Evolutionary conservation across 2,113 vertebrate species (phyloP).

Genomic region (Megaleporinus macrocephalus): DNA sequence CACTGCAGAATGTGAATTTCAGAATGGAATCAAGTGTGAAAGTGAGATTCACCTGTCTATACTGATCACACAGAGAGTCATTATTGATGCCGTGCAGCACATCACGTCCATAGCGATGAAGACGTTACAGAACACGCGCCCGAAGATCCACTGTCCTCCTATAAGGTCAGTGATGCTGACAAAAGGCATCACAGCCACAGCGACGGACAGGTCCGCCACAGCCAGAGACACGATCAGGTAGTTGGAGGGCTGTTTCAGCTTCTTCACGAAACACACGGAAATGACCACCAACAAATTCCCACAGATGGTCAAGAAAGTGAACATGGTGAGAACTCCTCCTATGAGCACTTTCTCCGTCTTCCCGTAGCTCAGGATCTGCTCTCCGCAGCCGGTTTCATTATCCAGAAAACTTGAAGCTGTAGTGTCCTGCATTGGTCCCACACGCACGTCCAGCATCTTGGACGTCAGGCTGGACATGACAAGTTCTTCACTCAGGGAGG

Average conservation of each 20-base stretch:
- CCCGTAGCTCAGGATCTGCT: constrained; percentile 77
- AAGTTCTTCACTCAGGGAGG: constrained; percentile 7
- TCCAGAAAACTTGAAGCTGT: constrained; percentile 40
- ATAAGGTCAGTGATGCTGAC: constrained; percentile 82
- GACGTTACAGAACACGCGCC: constrained; percentile 80
- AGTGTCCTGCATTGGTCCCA: constrained; percentile 31
- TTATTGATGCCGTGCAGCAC: constrained; percentile 82
- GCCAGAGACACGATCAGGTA: constrained; percentile 82
- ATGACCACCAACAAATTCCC: constrained; percentile 81
- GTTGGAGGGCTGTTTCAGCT: constrained; percentile 82
- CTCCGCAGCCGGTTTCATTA: constrained; percentile 70
- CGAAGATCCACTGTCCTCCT: constrained; percentile 82
- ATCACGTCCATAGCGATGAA: constrained; percentile 85
- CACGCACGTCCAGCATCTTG: constrained; percentile 40
- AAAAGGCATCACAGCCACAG: constrained; percentile 81
- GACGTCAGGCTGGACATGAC: constrained; percentile 39
- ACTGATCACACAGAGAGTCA: constrained; percentile 83
- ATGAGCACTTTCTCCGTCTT: constrained; percentile 78
- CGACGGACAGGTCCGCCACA: constrained; percentile 78
- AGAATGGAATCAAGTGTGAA: too few species aligned
- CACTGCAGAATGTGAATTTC: too few species aligned
- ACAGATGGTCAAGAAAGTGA: constrained; percentile 76
- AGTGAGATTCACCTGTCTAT: constrained; percentile 77
- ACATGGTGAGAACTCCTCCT: constrained; percentile 75
- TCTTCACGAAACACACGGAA: constrained; percentile 81